Evolutionary conservation across 2,797 vertebrate species (phyloP), one percentile per base, ranked within the genome.

Genomic region (Spinus olivaceus): DNA sequence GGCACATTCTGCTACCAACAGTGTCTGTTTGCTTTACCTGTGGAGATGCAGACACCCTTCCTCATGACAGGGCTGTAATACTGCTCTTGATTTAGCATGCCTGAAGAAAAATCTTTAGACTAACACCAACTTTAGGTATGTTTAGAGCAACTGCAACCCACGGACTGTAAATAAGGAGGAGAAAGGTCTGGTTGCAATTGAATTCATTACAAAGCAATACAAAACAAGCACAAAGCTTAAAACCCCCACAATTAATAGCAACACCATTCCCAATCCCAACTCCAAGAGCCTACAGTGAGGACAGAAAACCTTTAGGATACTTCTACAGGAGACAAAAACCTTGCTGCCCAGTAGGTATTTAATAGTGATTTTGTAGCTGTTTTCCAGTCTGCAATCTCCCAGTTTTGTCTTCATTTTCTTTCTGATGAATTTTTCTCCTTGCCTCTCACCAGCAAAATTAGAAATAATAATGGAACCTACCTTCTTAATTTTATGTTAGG

Each of bases 1-100:
- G 73, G 87, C 81, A 54, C 70, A 64, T 94, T 88, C 88, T 93
- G 53, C 86, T 70, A 92, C 86, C 81, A 95, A 86, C 77, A 46
- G 28, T 54, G 53, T 82, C 77, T 94, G 60, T 73, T 79, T 2
- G 1, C 56, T 95, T 95, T 82, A 88, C 39, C 81, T 44, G 49
- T 46, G 64, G 83, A 87, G 24, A 77, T 49, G 41, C 71, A 90
- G 83, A 82, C 77, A 64, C 49, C n/a, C n/a, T 72, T 70, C 59
- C 51, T 77, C 49, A 6, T 82, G 81, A 80, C 78, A 93, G 35
- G 60, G 21, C 28, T 90, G 44, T 64, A 96, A 80, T 79, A 73
- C 22, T 56, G 69, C 67, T 72, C 53, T 91, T 80, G 71, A 88
- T 90, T 86, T 84, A 90, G 81, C 49, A 53, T 23, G 51, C 73